phyloP scores from a whole-genome alignment of 2,113 vertebrate genomes.

The Neotoma lepida region DNA sequence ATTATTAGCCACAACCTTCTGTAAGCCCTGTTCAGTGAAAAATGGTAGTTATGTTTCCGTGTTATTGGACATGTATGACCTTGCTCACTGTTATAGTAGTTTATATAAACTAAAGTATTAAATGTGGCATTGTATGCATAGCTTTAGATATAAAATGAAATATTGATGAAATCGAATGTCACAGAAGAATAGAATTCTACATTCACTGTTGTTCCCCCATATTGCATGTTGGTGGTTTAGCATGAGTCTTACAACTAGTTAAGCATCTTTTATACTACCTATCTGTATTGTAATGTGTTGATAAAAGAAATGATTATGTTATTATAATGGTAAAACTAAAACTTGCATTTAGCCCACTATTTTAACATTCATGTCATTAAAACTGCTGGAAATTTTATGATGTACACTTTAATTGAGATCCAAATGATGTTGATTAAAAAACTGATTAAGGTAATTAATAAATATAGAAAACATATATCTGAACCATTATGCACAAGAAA shows the following conservation, averaged over 20 bases:
- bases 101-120: background rate
- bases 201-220: too few relatives aligned
- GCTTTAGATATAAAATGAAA: background rate
- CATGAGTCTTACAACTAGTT: background rate
- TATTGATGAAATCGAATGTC: background rate
- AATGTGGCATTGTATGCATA: background rate
- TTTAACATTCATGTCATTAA: background rate
- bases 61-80: fast-evolving
- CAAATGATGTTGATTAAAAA: background rate
- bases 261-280: background rate
- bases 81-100: background rate
- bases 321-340: background rate
- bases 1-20: background rate
- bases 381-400: background rate
- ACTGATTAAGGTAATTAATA: background rate
- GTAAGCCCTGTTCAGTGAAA: background rate
- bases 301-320: background rate
- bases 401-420: background rate
- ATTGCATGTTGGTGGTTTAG: background rate
- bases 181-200: background rate
- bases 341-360: background rate
- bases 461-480: background rate
- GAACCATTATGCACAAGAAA: background rate
- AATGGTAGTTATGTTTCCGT: background rate
- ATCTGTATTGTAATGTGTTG: background rate